These are phyloP conservation scores for Melipona bicolor DNA, from an alignment of 2,888 invertebrate genomes.

Conservation along the genomic window DNA sequence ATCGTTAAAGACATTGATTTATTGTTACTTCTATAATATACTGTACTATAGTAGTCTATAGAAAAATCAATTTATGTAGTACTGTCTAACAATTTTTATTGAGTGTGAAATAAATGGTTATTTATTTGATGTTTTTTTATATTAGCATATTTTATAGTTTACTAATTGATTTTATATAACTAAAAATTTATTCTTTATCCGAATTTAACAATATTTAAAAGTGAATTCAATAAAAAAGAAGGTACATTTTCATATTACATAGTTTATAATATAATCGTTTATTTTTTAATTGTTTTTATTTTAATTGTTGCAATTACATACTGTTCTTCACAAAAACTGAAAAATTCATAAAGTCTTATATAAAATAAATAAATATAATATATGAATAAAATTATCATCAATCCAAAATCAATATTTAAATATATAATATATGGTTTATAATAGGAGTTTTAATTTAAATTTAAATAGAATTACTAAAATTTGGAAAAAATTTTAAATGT, in stretches of 20 bases:
- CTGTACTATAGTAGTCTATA: slow-evolving; percentile 61
- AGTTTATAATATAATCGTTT: slow-evolving; percentile 34
- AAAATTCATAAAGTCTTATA: slow-evolving; percentile 33
- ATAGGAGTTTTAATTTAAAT: slow-evolving; percentile 12
- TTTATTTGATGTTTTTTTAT: slow-evolving; percentile 34
- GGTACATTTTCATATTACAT: slow-evolving; percentile 29
- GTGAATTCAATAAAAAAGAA: slow-evolving; percentile 14
- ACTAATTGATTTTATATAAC: slow-evolving; percentile 35
- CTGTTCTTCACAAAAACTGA: slow-evolving; percentile 23
- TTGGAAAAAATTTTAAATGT: slow-evolving; percentile 17
- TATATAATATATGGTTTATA: slow-evolving; percentile 14
- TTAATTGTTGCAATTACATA: slow-evolving; percentile 31
- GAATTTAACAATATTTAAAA: not conserved
- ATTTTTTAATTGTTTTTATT: slow-evolving; percentile 16
- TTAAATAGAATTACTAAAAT: slow-evolving; percentile 9
- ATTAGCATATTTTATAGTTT: slow-evolving; percentile 23
- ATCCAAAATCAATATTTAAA: slow-evolving; percentile 14
- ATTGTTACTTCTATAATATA: slow-evolving; percentile 37
- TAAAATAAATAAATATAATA: slow-evolving; percentile 47
- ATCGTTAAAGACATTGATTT: slow-evolving; percentile 6
- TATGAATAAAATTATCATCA: slow-evolving; percentile 8
- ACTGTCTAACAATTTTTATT: slow-evolving; percentile 66
- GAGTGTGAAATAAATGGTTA: slow-evolving; percentile 67
- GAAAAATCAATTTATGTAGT: slow-evolving; percentile 57
- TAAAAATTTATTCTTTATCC: slow-evolving; percentile 29